A percentile compares a stretch with the other conserved stretches of the same genome.
phyloP scores from a whole-genome alignment of 2,113 vertebrate genomes.

The Alectura lathami region DNA sequence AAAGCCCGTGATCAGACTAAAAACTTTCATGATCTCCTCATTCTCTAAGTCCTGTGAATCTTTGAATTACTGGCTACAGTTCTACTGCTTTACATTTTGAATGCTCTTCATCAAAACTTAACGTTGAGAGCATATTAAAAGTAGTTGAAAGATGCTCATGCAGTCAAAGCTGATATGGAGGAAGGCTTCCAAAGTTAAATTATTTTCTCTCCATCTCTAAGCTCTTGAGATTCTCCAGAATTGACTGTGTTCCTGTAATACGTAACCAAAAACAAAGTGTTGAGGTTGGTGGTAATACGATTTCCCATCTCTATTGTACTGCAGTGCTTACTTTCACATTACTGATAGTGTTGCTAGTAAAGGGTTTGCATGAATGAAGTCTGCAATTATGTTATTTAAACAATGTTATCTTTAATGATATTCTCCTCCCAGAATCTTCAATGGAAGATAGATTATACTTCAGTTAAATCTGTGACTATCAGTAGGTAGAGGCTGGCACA shows the following conservation, averaged over 20 bases:
- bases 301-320: not conserved
- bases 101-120: not conserved
- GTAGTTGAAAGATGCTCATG: not conserved
- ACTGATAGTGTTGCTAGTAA: not conserved
- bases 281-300: not conserved
- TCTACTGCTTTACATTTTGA: not conserved
- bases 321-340: not conserved
- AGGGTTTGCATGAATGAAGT: not conserved
- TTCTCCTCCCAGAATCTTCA: constrained; percentile 33
- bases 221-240: not conserved
- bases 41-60: not conserved
- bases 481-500: not conserved
- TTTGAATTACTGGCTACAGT: not conserved
- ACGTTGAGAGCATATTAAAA: not conserved
- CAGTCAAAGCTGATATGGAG: not conserved
- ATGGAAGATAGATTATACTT: constrained; percentile 3
- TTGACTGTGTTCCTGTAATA: not conserved
- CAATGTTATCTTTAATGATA: constrained; percentile 10
- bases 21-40: not conserved
- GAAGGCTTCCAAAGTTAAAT: not conserved
- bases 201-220: not conserved
- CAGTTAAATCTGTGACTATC: not conserved
- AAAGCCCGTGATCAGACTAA: not conserved
- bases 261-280: not conserved
- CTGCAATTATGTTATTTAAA: not conserved